These are phyloP conservation scores for Cetonia aurata DNA, from an alignment of 2,888 invertebrate genomes.

Conservation along the genomic window DNA sequence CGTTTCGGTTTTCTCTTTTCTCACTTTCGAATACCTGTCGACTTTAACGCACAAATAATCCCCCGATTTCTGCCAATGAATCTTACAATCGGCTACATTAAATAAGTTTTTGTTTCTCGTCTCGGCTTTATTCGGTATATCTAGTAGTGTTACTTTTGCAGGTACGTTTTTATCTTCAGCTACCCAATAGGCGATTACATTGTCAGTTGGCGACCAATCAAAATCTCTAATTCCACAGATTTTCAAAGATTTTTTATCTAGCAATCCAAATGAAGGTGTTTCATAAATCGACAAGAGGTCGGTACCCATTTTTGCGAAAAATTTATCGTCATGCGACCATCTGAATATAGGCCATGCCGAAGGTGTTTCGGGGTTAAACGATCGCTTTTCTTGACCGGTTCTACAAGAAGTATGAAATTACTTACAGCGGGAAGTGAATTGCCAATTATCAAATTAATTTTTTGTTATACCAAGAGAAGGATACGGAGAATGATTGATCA, in stretches of 20 bases:
- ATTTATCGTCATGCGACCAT: conserved; percentile 97
- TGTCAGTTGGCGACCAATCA: conserved; percentile 98
- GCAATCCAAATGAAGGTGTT: conserved; percentile 93
- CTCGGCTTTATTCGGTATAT: conserved; percentile 91
- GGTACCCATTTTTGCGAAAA: conserved; percentile 89
- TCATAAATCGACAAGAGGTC: conserved; percentile 94
- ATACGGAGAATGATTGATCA: too few species aligned
- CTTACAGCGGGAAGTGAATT: too few species aligned
- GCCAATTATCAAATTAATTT: too few species aligned
- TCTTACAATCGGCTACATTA: conserved; percentile 97
- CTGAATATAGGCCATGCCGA: conserved; percentile 93
- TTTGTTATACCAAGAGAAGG: too few species aligned
- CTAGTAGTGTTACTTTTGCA: conserved; percentile 92
- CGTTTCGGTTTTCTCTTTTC: conserved; percentile 92
- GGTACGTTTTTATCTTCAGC: conserved; percentile 98
- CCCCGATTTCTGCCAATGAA: conserved; percentile 99
- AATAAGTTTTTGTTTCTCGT: conserved; percentile 95
- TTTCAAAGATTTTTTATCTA: conserved; percentile 96
- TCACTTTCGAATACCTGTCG: conserved; percentile 83
- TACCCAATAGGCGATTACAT: conserved; percentile 97
- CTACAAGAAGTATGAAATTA: conserved; percentile 64
- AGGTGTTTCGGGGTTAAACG: conserved; percentile 87
- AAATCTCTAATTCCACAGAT: conserved; percentile 92
- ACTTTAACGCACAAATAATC: conserved; percentile 98
- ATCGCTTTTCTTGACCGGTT: conserved; percentile 92